These are phyloP conservation scores for Desmophyllum pertusum DNA, from an alignment of 92 coral and sea anemone species.

Conservation along the genomic window DNA sequence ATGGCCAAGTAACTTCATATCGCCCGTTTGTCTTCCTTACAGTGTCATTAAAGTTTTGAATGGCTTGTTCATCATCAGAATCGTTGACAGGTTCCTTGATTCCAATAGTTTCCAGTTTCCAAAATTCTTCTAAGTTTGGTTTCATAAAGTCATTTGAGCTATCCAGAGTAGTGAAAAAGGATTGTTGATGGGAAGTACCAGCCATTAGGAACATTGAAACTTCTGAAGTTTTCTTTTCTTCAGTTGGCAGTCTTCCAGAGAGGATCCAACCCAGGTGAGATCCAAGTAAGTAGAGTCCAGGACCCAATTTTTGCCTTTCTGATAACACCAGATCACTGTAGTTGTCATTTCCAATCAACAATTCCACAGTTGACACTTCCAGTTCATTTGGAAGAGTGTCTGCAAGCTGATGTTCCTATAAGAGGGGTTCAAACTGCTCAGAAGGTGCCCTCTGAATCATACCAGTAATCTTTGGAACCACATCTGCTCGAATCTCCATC, in stretches of 20 bases:
- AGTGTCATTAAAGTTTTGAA: too few species aligned
- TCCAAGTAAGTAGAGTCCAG: constrained; percentile 43
- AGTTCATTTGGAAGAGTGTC: constrained; percentile 37
- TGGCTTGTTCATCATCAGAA: too few species aligned
- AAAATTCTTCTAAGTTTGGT: too few species aligned
- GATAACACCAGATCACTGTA: constrained; percentile 38
- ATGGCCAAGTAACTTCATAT: too few species aligned
- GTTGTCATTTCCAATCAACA: constrained; percentile 46
- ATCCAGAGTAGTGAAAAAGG: too few species aligned
- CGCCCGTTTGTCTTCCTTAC: too few species aligned
- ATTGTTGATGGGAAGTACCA: too few species aligned
- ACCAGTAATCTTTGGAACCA: constrained; percentile 38
- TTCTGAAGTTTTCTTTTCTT: too few species aligned
- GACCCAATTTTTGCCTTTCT: constrained; percentile 26
- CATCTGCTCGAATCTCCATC: constrained; percentile 34
- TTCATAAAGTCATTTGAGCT: too few species aligned
- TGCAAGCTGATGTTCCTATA: constrained; percentile 31
- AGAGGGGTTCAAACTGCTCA: constrained; percentile 17
- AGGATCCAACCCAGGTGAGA: constrained; percentile 51
- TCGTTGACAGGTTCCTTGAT: too few species aligned
- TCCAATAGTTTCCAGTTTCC: too few species aligned
- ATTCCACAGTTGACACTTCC: constrained; percentile 37
- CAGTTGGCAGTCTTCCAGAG: constrained; percentile 33
- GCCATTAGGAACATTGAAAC: too few species aligned
- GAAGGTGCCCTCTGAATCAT: constrained; percentile 41